These are phyloP conservation scores for Cataglyphis albicans DNA, from an alignment of 2,888 invertebrate species.

Conservation along the genomic window DNA sequence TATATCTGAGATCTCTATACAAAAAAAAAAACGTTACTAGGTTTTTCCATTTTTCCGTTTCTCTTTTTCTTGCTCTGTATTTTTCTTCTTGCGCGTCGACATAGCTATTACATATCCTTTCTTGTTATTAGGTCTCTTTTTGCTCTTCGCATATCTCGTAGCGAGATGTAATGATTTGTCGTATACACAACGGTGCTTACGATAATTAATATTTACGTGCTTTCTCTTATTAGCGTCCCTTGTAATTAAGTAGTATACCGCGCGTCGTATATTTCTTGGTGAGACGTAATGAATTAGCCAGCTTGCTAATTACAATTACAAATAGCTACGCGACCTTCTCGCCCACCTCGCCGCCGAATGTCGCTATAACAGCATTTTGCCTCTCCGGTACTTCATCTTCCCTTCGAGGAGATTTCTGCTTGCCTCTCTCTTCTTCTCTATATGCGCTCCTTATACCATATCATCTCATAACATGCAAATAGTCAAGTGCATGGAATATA, in stretches of 20 bases:
- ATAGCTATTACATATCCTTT: background rate
- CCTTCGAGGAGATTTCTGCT: conserved; percentile 7
- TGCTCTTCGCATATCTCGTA: background rate
- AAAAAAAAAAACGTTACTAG: conserved; percentile 11
- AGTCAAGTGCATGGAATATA: conserved; percentile 8
- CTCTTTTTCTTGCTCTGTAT: background rate
- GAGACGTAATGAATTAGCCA: conserved; percentile 72
- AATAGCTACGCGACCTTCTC: conserved; percentile 66
- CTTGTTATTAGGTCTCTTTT: conserved; percentile 23
- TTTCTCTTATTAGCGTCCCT: conserved; percentile 20
- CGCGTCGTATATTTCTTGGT: conserved; percentile 59
- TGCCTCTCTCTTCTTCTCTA: background rate
- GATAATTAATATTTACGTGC: conserved; percentile 30
- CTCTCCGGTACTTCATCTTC: conserved; percentile 16
- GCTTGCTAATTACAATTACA: conserved; percentile 76
- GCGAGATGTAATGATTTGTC: conserved; percentile 33
- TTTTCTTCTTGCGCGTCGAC: background rate
- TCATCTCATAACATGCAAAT: conserved; percentile 19
- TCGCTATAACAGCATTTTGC: conserved; percentile 28
- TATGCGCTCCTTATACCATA: background rate
- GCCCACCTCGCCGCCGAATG: conserved; percentile 27
- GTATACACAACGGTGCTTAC: conserved; percentile 4
- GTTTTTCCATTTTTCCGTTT: conserved; percentile 18
- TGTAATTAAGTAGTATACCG: conserved; percentile 19
- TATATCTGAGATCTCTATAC: background rate